Evolutionary conservation across 2,888 invertebrate genomes (phyloP).

Genomic region (Andrena fulva): DNA sequence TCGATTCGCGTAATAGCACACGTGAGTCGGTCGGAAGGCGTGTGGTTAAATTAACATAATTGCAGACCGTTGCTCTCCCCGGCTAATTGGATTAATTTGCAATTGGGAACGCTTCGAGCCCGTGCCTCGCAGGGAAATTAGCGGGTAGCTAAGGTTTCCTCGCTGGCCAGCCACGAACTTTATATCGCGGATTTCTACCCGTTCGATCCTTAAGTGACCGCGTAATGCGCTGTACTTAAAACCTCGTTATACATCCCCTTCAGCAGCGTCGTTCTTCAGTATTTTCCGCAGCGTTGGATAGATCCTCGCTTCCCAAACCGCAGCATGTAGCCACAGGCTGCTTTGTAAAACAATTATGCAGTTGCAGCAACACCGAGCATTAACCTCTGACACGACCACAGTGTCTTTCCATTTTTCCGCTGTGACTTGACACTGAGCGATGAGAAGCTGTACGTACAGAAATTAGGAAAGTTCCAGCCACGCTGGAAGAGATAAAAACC

Average conservation of each 20-base stretch:
- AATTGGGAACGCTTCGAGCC: slow-evolving; percentile 43
- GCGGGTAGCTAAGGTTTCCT: not conserved
- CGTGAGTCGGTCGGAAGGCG: not conserved
- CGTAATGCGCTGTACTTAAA: slow-evolving; percentile 50
- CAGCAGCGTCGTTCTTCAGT: slow-evolving; percentile 4
- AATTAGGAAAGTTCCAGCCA: not conserved
- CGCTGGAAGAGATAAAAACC: not conserved
- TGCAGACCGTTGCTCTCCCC: not conserved
- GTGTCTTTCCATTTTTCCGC: not conserved
- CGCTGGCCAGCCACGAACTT: slow-evolving; percentile 2
- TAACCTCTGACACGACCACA: not conserved
- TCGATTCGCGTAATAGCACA: slow-evolving; percentile 2
- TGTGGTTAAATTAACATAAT: slow-evolving; percentile 30
- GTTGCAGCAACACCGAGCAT: not conserved
- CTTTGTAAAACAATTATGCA: not conserved
- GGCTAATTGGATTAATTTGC: slow-evolving; percentile 63
- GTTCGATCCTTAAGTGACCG: slow-evolving; percentile 14
- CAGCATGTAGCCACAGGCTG: not conserved
- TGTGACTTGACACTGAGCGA: not conserved
- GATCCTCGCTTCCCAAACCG: not conserved
- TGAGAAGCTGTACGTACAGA: not conserved
- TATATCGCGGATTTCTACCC: slow-evolving; percentile 22
- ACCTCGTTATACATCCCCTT: slow-evolving; percentile 38
- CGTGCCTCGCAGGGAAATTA: slow-evolving; percentile 20
- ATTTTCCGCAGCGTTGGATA: not conserved